A percentile compares a stretch with the other conserved stretches of the same genome.
These are phyloP conservation scores for Heliconius hermathena DNA, from an alignment of 1,140 invertebrate genomes.

Conservation along the genomic window DNA sequence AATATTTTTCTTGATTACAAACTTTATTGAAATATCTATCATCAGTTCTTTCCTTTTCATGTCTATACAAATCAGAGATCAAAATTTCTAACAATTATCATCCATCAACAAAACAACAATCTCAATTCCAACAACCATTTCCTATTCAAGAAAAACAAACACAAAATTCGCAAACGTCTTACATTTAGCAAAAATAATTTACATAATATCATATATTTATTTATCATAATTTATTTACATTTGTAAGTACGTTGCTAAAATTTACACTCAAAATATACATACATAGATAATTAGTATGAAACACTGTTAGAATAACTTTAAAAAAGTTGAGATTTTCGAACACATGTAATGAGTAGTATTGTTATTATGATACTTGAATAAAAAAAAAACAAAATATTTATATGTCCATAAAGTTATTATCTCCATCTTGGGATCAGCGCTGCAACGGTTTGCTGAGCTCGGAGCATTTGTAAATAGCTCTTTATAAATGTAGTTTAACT, in stretches of 20 bases:
- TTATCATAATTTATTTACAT: not conserved
- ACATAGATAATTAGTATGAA: not conserved
- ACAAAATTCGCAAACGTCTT: not conserved
- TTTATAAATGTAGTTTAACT: conserved; percentile 1
- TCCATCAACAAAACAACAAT: too few relatives aligned
- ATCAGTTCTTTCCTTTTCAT: too few relatives aligned
- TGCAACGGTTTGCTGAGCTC: conserved; percentile 25
- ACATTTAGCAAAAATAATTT: not conserved
- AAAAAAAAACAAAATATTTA: conserved; percentile 21
- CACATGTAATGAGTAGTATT: conserved; percentile 1
- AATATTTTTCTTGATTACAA: too few relatives aligned
- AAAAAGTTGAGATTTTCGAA: not conserved
- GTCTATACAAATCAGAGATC: too few relatives aligned
- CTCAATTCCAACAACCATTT: too few relatives aligned
- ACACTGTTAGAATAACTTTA: not conserved
- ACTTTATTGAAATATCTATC: too few relatives aligned
- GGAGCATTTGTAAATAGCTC: conserved; percentile 10
- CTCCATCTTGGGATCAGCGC: conserved; percentile 21
- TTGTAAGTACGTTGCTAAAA: not conserved
- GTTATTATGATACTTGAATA: conserved; percentile 11
- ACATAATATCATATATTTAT: not conserved
- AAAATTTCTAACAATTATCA: too few relatives aligned
- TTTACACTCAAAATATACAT: not conserved
- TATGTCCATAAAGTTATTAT: conserved; percentile 20
- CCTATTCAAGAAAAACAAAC: not conserved